Evolutionary conservation across 2,888 invertebrate species (phyloP).

Genomic region (Marronus borbonicus): DNA sequence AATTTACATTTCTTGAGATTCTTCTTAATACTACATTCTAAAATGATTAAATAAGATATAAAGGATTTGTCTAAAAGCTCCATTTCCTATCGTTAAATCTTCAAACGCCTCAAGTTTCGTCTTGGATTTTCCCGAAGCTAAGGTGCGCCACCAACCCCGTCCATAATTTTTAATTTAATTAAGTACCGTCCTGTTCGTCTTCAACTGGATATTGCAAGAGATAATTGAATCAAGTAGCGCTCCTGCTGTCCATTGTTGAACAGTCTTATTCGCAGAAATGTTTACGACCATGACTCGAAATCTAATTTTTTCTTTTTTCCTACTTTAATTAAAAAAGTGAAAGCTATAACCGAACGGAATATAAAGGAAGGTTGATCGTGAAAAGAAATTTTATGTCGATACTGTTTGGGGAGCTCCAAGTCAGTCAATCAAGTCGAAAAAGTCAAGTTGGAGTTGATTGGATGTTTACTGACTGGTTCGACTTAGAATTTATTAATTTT

Average conservation of each 20-base stretch:
- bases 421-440: neutral
- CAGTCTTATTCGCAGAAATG: slow-evolving; percentile 26
- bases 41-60: too few relatives aligned
- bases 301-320: slow-evolving; percentile 29
- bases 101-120: neutral
- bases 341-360: slow-evolving; percentile 12
- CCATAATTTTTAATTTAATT: slow-evolving; percentile 8
- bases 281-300: slow-evolving; percentile 12
- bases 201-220: neutral
- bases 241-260: neutral
- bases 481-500: slow-evolving; percentile 6
- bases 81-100: too few relatives aligned
- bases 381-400: slow-evolving; percentile 26
- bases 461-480: neutral
- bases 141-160: neutral
- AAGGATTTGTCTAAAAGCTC: too few relatives aligned
- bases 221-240: slow-evolving; percentile 31
- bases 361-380: slow-evolving; percentile 5
- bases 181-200: neutral
- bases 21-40: too few relatives aligned
- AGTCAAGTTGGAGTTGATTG: neutral
- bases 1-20: too few relatives aligned
- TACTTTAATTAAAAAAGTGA: slow-evolving; percentile 31
- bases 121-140: neutral
- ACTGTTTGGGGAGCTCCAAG: neutral